phyloP scores from a whole-genome alignment of 2,113 vertebrate genomes.

The Neogobius melanostomus region DNA sequence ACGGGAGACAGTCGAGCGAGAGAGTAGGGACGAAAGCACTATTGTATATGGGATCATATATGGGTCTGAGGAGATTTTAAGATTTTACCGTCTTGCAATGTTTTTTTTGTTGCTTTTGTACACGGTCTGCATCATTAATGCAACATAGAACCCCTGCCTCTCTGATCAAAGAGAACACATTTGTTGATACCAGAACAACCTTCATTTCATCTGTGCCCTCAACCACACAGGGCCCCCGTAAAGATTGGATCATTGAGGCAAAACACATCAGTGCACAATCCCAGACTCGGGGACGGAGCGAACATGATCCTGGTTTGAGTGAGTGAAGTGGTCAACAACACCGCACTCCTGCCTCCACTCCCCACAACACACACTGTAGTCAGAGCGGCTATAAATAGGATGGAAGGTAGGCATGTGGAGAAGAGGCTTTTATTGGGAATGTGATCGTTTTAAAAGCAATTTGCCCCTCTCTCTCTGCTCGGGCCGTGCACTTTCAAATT shows the following conservation, averaged over 20 bases:
- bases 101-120: background rate
- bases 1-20: no score
- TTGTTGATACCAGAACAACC: constrained; percentile 12
- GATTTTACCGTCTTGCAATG: background rate
- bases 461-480: constrained; percentile 42
- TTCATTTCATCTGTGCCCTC: constrained; percentile 20
- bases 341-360: background rate
- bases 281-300: background rate
- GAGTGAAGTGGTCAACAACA: constrained; percentile 28
- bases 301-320: constrained; percentile 20
- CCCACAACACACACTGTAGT: constrained; percentile 9
- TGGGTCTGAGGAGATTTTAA: background rate
- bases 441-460: constrained; percentile 73
- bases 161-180: constrained; percentile 26
- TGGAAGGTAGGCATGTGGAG: constrained; percentile 35
- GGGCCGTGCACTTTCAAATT: constrained; percentile 43
- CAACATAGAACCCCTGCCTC: constrained; percentile 6
- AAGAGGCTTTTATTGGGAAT: constrained; percentile 53
- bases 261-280: background rate
- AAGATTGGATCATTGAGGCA: constrained; percentile 35
- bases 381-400: constrained; percentile 49
- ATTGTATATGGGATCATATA: no score
- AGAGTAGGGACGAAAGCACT: no score
- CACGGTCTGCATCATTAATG: constrained; percentile 5
- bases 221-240: constrained; percentile 14